A percentile compares a stretch with the other conserved stretches of the same genome.
Conservation (phyloP, 2,888 invertebrate genomes). For the Periphyllus acericola region DNA sequence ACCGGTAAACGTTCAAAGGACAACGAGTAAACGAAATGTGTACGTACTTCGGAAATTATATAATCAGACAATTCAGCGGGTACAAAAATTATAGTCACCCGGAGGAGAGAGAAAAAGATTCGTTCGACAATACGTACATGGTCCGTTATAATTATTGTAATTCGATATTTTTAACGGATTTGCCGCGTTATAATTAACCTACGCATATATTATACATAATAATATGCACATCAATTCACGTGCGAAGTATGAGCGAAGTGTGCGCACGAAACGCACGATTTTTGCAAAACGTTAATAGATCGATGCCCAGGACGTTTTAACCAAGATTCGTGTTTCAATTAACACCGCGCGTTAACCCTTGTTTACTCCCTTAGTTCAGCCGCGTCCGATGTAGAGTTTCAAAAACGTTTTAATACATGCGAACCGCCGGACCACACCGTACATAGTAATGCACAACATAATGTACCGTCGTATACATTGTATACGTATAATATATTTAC, state of each 20-base stretch:
- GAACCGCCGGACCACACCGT: not conserved
- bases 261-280: not conserved
- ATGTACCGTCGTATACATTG: not conserved
- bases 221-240: not conserved
- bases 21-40: not conserved
- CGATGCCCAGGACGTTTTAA: not conserved
- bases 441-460: no score
- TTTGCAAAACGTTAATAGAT: conserved; percentile 4
- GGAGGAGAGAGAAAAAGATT: not conserved
- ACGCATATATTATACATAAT: not conserved
- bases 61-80: not conserved
- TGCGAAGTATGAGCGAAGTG: not conserved
- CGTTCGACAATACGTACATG: not conserved
- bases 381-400: conserved; percentile 27
- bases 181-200: not conserved
- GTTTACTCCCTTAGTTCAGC: conserved; percentile 5
- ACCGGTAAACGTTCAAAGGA: not conserved
- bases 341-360: conserved; percentile 27
- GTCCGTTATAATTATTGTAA: not conserved
- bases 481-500: not conserved
- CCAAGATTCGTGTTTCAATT: conserved; percentile 26
- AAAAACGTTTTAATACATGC: conserved; percentile 25
- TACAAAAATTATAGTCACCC: not conserved
- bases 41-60: not conserved
- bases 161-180: not conserved